Percentiles rank a stretch among this genome's conserved stretches.
Evolutionary conservation across 2,888 invertebrate genomes (phyloP).

Genomic region (Ectropis crepuscularia): DNA sequence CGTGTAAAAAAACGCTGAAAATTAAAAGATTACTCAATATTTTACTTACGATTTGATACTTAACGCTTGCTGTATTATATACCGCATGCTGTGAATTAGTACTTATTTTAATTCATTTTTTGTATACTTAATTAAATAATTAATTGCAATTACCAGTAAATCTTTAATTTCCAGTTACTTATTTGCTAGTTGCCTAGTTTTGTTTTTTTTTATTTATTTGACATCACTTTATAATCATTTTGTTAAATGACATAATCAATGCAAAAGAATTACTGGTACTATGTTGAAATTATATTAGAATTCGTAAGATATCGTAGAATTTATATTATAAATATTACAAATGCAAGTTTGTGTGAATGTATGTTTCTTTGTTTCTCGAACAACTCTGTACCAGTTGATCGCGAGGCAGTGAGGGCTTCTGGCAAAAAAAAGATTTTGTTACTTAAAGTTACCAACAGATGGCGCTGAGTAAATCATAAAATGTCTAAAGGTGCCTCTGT

Average conservation of each 20-base stretch:
- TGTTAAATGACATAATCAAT: background rate
- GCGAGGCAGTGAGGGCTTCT: too few species aligned
- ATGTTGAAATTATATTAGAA: background rate
- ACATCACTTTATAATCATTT: slow-evolving; percentile 5
- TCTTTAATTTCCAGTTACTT: slow-evolving; percentile 6
- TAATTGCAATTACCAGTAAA: slow-evolving; percentile 16
- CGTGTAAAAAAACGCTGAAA: slow-evolving; percentile 37
- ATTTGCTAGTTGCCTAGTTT: slow-evolving; percentile 4
- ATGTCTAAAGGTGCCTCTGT: too few species aligned
- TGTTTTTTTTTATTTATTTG: slow-evolving; percentile 24
- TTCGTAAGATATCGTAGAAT: slow-evolving; percentile 15
- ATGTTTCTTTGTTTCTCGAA: background rate
- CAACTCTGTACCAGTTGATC: too few species aligned
- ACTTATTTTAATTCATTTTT: slow-evolving; percentile 16
- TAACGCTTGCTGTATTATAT: slow-evolving; percentile 27
- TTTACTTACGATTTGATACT: slow-evolving; percentile 25
- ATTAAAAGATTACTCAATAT: slow-evolving; percentile 16
- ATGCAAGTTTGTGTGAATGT: background rate
- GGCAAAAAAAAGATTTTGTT: too few species aligned
- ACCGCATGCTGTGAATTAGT: slow-evolving; percentile 27
- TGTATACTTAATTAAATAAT: slow-evolving; percentile 15
- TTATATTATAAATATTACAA: background rate
- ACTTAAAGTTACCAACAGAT: too few species aligned
- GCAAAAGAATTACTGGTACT: slow-evolving; percentile 18
- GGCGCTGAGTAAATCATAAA: too few species aligned